Evolutionary conservation across 2,113 vertebrate genomes (phyloP).

Genomic region (Tragelaphus strepsiceros): DNA sequence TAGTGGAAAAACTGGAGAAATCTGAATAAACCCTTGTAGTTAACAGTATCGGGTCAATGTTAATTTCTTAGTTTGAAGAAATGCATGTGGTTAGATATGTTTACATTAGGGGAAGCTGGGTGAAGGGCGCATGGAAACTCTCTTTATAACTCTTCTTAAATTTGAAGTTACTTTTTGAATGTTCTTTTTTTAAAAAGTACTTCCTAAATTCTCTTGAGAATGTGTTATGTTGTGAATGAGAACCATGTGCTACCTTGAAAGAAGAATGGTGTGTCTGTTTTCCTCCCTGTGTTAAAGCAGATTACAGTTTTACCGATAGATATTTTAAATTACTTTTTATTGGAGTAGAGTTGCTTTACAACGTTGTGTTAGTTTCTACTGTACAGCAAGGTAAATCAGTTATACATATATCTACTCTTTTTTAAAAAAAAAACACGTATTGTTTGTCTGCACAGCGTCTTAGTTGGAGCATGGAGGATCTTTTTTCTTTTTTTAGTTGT

Average conservation of each 20-base stretch:
- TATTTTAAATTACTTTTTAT: neutral
- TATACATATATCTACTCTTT: neutral
- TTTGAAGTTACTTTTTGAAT: neutral
- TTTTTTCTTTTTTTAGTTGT: neutral
- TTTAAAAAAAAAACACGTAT: neutral
- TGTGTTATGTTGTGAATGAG: neutral
- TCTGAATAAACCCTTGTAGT: neutral
- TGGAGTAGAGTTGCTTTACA: neutral
- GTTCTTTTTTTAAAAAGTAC: neutral
- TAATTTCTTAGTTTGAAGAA: neutral
- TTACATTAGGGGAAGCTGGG: neutral
- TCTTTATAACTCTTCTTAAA: neutral
- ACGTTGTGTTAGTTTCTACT: neutral
- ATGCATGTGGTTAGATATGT: neutral
- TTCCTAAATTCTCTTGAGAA: neutral
- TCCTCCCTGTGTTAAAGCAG: neutral
- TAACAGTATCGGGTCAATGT: neutral
- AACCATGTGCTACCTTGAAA: neutral
- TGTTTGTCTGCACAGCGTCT: neutral
- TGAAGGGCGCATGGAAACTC: neutral
- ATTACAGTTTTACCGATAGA: neutral
- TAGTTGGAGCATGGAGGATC: neutral
- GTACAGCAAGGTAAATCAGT: neutral
- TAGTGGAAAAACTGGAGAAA: neutral
- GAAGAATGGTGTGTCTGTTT: neutral